phyloP scores from a whole-genome alignment of 2,113 vertebrate genomes.

The Clinocottus analis region DNA sequence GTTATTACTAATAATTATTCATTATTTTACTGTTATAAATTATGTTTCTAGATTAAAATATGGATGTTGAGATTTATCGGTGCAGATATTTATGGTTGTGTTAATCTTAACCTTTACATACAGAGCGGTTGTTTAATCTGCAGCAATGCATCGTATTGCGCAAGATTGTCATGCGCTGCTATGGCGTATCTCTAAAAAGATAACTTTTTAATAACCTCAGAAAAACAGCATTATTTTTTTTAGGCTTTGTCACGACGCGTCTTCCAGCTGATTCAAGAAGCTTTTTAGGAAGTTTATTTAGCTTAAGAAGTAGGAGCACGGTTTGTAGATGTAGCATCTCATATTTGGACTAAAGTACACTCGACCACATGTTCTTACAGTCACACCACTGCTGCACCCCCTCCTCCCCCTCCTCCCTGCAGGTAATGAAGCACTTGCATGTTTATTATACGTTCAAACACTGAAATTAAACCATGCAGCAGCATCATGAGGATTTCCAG shows the following conservation, averaged over 20 bases:
- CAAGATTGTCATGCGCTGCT: too few relatives aligned
- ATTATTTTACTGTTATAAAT: not conserved
- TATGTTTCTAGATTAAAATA: not conserved
- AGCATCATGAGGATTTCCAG: conserved; percentile 44
- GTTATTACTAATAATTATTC: not conserved
- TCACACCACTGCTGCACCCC: not conserved
- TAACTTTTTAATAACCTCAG: not conserved
- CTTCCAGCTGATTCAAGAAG: not conserved
- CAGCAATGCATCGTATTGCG: not conserved
- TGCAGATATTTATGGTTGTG: not conserved
- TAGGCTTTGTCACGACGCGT: not conserved
- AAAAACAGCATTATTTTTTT: not conserved
- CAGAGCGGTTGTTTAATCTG: not conserved
- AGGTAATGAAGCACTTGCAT: conserved; percentile 16
- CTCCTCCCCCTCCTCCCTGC: conserved; percentile 7
- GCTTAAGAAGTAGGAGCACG: not conserved
- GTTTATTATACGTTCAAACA: conserved; percentile 36
- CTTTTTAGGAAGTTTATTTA: not conserved
- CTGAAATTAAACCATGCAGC: conserved; percentile 25
- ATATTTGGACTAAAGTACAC: not conserved
- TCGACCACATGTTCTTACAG: too few relatives aligned
- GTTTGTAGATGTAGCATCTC: not conserved
- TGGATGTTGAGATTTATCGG: not conserved
- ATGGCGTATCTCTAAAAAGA: not conserved
- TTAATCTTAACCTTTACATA: not conserved